Evolutionary conservation across 2,113 vertebrate species (phyloP).

Genomic region (Podarcis raffonei): DNA sequence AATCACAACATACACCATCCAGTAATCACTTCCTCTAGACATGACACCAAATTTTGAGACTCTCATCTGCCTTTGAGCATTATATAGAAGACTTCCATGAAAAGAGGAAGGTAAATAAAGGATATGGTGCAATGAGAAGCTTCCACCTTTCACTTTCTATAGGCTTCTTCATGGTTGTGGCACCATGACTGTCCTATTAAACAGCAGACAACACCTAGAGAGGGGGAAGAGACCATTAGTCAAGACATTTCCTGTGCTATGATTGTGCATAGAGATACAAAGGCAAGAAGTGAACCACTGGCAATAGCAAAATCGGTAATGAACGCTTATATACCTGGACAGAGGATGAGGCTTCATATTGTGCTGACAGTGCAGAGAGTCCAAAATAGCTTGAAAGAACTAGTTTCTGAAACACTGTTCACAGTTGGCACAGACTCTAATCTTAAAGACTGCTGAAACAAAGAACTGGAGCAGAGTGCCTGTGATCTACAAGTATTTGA

Average conservation of each 20-base stretch:
- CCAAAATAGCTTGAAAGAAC: background rate
- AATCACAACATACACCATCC: conserved; percentile 64
- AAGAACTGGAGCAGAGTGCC: background rate
- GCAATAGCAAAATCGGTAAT: background rate
- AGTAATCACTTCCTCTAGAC: conserved; percentile 52
- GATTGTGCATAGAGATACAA: background rate
- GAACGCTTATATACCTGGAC: background rate
- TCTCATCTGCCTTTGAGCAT: background rate
- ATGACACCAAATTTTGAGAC: conserved; percentile 33
- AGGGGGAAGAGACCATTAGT: background rate
- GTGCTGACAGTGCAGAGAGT: background rate
- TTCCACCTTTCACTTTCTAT: conserved; percentile 53
- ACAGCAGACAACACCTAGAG: background rate
- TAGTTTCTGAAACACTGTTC: background rate
- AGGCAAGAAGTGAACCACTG: background rate
- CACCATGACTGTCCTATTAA: conserved; percentile 29
- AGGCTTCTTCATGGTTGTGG: conserved; percentile 23
- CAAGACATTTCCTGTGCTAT: conserved; percentile 7
- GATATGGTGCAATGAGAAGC: conserved; percentile 36
- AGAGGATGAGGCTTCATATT: background rate
- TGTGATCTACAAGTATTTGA: background rate
- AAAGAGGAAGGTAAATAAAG: background rate
- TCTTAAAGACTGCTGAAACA: background rate
- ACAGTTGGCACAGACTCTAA: background rate
- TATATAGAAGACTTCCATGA: background rate